phyloP scores from a whole-genome alignment of 2,113 vertebrate species.

The Tragelaphus buxtoni region DNA sequence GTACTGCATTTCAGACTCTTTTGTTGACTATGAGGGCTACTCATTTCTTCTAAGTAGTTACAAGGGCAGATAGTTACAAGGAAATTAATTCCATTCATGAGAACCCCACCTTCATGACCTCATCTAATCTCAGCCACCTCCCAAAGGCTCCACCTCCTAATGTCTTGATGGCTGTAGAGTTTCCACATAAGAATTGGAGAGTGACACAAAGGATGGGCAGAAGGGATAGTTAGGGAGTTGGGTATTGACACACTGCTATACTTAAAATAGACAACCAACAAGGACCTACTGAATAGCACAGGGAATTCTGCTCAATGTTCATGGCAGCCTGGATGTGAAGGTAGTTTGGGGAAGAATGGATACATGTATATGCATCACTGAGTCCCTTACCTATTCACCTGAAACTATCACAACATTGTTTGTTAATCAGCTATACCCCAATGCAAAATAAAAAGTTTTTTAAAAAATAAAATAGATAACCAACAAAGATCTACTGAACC shows the following conservation, averaged over 20 bases:
- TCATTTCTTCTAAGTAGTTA: neutral
- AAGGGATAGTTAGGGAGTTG: neutral
- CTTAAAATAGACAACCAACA: neutral
- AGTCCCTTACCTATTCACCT: neutral
- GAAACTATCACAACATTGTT: neutral
- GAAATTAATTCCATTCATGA: neutral
- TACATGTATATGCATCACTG: neutral
- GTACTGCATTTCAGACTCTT: neutral
- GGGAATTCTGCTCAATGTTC: neutral
- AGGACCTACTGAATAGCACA: neutral
- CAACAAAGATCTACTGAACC: neutral
- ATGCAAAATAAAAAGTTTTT: neutral
- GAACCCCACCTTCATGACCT: neutral
- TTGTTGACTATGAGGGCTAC: neutral
- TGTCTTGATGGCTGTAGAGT: neutral
- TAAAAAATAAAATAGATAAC: neutral
- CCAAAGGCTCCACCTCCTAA: neutral
- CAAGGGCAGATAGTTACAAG: neutral
- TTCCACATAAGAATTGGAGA: neutral
- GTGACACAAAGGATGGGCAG: neutral
- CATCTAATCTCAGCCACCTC: neutral
- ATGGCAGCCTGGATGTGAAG: neutral
- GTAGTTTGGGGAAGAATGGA: neutral
- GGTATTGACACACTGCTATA: neutral
- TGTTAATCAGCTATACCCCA: neutral